Conservation (phyloP, 2,797 vertebrate species). For the Cercopithecus mitis region DNA sequence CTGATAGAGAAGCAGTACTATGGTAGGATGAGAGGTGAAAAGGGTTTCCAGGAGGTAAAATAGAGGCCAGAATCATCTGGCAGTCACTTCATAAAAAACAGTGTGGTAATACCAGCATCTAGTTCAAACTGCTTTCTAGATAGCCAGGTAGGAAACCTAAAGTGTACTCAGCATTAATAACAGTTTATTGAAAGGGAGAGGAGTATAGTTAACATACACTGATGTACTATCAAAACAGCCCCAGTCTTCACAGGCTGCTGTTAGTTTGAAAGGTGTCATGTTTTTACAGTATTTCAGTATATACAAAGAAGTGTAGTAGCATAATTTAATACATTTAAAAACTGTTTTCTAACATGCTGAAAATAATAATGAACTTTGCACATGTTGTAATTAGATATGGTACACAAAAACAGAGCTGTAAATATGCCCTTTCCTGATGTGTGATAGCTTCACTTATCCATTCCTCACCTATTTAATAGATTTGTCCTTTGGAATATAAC, state of each 20-base stretch:
- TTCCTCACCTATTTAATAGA: not conserved
- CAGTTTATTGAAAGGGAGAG: not conserved
- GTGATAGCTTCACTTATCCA: not conserved
- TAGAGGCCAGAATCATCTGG: not conserved
- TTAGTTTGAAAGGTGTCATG: not conserved
- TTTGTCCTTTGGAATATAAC: not conserved
- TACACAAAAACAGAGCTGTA: not conserved
- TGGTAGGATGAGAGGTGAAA: not conserved
- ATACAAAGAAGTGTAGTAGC: not conserved
- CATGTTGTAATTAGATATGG: not conserved
- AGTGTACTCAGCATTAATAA: not conserved
- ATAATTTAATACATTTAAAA: not conserved
- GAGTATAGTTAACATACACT: not conserved
- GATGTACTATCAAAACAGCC: not conserved
- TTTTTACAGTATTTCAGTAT: not conserved
- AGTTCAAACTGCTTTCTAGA: not conserved
- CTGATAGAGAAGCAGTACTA: not conserved
- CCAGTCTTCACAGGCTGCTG: not conserved
- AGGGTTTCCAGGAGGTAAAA: not conserved
- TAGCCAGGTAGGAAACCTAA: not conserved
- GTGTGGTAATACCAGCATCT: not conserved
- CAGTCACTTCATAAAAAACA: not conserved
- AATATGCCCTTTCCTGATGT: not conserved
- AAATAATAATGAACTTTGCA: not conserved
- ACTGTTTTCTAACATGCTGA: not conserved